phyloP scores from a whole-genome alignment of 2,113 vertebrate genomes.

The Pangasianodon hypophthalmus region DNA sequence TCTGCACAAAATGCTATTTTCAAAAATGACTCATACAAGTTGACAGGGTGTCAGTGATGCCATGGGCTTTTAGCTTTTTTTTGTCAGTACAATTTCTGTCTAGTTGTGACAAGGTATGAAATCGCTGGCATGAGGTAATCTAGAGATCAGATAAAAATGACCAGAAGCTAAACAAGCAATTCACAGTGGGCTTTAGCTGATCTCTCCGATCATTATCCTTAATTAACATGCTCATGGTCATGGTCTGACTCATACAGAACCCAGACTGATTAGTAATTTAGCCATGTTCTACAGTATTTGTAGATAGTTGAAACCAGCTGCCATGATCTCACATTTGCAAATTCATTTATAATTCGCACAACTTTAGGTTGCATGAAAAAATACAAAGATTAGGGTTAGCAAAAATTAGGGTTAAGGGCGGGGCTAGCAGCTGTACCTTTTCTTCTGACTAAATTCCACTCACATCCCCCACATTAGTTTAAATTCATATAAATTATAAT shows the following conservation, averaged over 20 bases:
- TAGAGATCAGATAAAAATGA: constrained; percentile 53
- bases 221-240: background rate
- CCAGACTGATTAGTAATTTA: background rate
- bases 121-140: background rate
- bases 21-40: background rate
- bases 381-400: background rate
- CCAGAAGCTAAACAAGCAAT: constrained; percentile 63
- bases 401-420: background rate
- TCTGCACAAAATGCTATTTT: background rate
- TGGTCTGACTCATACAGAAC: background rate
- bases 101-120: background rate
- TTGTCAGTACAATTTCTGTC: background rate
- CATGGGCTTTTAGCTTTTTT: background rate
- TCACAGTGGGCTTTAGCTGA: constrained; percentile 65
- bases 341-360: background rate
- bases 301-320: background rate
- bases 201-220: constrained; percentile 65
- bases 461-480: background rate
- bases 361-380: background rate
- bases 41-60: background rate
- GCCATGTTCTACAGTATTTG: background rate
- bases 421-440: background rate
- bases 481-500: background rate
- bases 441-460: background rate
- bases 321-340: background rate